Percentiles rank a stretch among this genome's conserved stretches.
These are phyloP conservation scores for Coptodon rendalli DNA, from an alignment of 2,113 vertebrate species.

Conservation along the genomic window DNA sequence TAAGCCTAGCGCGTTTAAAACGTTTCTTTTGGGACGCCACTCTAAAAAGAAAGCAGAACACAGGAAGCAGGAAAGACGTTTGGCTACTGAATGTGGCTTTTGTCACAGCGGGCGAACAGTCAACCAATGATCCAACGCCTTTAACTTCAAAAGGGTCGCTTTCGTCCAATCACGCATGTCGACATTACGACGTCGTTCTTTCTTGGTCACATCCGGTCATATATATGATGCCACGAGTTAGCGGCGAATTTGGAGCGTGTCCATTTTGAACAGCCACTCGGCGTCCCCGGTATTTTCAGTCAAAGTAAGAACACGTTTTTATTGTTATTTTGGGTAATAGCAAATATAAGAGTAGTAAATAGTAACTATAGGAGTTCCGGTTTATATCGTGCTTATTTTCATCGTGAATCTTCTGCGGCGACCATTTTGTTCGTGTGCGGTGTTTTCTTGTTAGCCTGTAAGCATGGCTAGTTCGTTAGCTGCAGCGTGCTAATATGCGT, in stretches of 20 bases:
- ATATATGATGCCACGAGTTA: conserved; percentile 71
- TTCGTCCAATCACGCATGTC: background rate
- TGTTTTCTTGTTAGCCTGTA: background rate
- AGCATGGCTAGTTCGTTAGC: background rate
- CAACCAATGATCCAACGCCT: background rate
- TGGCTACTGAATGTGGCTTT: background rate
- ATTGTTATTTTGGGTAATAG: background rate
- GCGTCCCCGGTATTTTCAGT: conserved; percentile 27
- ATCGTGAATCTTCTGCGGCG: background rate
- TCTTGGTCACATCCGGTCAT: conserved; percentile 57
- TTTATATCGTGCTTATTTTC: background rate
- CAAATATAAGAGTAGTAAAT: accelerated
- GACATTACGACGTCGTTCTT: background rate
- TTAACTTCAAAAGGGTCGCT: accelerated
- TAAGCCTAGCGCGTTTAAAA: background rate
- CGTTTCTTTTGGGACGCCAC: background rate
- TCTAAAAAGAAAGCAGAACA: background rate
- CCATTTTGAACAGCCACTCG: conserved; percentile 62
- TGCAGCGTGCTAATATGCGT: background rate
- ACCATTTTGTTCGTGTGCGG: accelerated
- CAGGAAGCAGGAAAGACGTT: background rate
- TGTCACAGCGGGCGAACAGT: background rate
- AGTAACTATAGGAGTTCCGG: accelerated
- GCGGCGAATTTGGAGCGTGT: conserved; percentile 69
- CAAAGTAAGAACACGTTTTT: conserved; percentile 37